These are phyloP conservation scores for Lytechinus pictus DNA, from an alignment of 35 echinoderm and acorn worm genomes.

Conservation along the genomic window DNA sequence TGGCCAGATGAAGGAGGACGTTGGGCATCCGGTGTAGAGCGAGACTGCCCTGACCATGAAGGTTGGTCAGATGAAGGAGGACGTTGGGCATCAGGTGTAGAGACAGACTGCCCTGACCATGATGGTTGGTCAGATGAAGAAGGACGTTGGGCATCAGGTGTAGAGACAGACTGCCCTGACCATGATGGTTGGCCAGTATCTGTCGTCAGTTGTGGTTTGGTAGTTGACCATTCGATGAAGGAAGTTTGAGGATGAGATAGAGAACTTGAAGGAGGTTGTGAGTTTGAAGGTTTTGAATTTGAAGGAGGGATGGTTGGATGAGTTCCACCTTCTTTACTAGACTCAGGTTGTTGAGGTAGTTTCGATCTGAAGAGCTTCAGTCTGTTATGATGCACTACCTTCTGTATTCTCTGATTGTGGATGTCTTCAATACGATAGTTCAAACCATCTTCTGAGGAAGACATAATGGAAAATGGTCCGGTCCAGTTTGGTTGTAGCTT, in stretches of 20 bases:
- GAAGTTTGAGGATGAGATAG: neutral
- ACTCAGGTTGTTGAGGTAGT: neutral
- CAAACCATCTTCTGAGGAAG: neutral
- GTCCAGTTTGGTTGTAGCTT: constrained; percentile 31
- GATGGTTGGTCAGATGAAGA: neutral
- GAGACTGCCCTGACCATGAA: too few relatives aligned
- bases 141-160: neutral
- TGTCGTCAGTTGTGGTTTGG: neutral
- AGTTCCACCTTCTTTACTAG: neutral
- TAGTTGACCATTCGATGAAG: constrained; percentile 1
- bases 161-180: neutral
- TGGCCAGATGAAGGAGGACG: too few relatives aligned
- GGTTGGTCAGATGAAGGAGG: neutral
- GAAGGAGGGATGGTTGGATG: neutral
- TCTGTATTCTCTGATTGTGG: neutral
- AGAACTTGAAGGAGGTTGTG: neutral
- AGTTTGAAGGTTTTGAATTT: neutral
- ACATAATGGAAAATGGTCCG: neutral
- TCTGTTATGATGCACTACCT: constrained; percentile 37
- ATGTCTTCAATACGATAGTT: constrained; percentile 4
- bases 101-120: neutral
- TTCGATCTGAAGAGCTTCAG: constrained; percentile 26
- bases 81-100: neutral
- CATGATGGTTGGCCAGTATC: neutral
- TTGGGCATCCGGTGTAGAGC: too few relatives aligned